A percentile compares a stretch with the other conserved stretches of the same genome.
These are phyloP conservation scores for Orchesellides sinensis DNA, from an alignment of 2,888 invertebrate genomes.

Conservation along the genomic window DNA sequence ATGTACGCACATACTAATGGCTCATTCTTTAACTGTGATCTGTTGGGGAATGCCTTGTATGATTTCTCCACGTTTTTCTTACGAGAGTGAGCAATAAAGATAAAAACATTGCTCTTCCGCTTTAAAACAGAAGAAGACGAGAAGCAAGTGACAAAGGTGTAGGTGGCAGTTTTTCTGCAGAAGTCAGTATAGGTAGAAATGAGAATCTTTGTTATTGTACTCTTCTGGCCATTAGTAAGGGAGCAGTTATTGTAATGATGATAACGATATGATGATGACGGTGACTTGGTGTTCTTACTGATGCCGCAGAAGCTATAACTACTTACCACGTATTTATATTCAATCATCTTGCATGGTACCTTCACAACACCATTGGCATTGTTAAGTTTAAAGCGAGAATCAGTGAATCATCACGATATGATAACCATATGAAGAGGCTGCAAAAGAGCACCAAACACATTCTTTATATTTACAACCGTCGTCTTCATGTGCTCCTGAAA, in stretches of 20 bases:
- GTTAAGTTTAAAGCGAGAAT: too few relatives aligned
- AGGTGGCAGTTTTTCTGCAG: too few relatives aligned
- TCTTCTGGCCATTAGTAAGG: not conserved
- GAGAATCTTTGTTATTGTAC: not conserved
- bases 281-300: slow-evolving; percentile 15
- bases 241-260: slow-evolving; percentile 7
- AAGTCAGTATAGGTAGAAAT: too few relatives aligned
- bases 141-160: slow-evolving; percentile 9
- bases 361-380: too few relatives aligned
- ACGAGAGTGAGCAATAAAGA: slow-evolving; percentile 54
- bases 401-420: not conserved
- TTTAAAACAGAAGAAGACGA: not conserved
- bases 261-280: not conserved
- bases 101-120: slow-evolving; percentile 24
- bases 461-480: not conserved
- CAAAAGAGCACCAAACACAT: too few relatives aligned
- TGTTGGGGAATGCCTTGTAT: too few relatives aligned
- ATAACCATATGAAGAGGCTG: not conserved
- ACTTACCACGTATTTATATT: too few relatives aligned
- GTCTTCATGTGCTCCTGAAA: not conserved
- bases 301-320: too few relatives aligned
- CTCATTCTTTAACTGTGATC: too few relatives aligned
- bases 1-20: too few relatives aligned
- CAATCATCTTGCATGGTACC: too few relatives aligned
- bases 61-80: slow-evolving; percentile 55